Evolutionary conservation across 2,888 invertebrate genomes (phyloP).

Genomic region (Thelaira solivaga): DNA sequence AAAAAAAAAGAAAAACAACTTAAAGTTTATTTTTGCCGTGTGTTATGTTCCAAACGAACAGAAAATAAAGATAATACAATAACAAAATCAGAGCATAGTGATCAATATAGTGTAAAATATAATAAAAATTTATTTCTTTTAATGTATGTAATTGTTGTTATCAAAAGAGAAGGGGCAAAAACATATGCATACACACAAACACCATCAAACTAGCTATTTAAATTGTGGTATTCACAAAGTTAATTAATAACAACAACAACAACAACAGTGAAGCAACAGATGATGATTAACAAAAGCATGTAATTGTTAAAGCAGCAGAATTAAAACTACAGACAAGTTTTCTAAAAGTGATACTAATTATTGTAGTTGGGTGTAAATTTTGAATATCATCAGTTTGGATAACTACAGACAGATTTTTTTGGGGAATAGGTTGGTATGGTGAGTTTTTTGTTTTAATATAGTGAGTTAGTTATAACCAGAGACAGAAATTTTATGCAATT

Average conservation of each 20-base stretch:
- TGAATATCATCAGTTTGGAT: too few relatives aligned
- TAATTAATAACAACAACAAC: slow-evolving; percentile 22
- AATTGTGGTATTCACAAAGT: slow-evolving; percentile 3
- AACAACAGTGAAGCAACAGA: slow-evolving; percentile 22
- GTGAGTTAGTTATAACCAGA: too few relatives aligned
- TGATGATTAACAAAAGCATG: slow-evolving; percentile 46
- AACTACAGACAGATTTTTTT: too few relatives aligned
- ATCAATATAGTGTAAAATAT: slow-evolving; percentile 18
- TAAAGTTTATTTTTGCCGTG: slow-evolving; percentile 5
- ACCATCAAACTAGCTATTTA: not conserved
- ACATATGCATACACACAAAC: not conserved
- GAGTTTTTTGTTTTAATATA: too few relatives aligned
- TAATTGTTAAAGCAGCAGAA: slow-evolving; percentile 28
- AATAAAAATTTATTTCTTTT: not conserved
- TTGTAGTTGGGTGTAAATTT: not conserved
- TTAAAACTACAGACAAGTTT: slow-evolving; percentile 1
- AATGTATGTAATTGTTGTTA: slow-evolving; percentile 5
- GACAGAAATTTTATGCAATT: too few relatives aligned
- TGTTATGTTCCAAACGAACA: not conserved
- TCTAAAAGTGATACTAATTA: too few relatives aligned
- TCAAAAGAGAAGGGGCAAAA: slow-evolving; percentile 6
- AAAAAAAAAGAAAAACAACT: not conserved
- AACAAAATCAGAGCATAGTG: slow-evolving; percentile 25
- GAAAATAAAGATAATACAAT: slow-evolving; percentile 1
- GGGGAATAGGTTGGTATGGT: too few relatives aligned